phyloP scores from a whole-genome alignment of 2,797 vertebrate species.

The Sphenodon punctatus region DNA sequence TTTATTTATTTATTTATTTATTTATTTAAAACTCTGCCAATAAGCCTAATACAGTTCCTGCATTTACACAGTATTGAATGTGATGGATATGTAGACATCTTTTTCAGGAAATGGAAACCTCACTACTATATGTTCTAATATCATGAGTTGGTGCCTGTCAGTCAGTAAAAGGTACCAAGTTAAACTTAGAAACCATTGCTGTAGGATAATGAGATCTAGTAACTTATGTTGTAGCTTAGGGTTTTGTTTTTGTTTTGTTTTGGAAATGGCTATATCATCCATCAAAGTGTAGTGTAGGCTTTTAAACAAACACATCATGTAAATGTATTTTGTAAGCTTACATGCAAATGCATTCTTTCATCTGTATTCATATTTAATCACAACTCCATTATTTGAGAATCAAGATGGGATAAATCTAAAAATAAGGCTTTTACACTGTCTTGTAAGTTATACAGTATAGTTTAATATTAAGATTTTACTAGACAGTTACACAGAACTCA shows the following conservation, averaged over 20 bases:
- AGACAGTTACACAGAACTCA: conserved; percentile 64
- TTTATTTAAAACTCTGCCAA: neutral
- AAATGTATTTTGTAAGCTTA: conserved; percentile 28
- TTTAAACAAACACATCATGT: conserved; percentile 32
- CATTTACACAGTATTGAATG: neutral
- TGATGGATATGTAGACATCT: neutral
- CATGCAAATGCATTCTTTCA: conserved; percentile 16
- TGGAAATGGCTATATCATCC: conserved; percentile 42
- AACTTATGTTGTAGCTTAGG: conserved; percentile 48
- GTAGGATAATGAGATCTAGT: conserved; percentile 48
- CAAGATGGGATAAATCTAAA: conserved; percentile 19
- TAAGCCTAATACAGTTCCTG: neutral
- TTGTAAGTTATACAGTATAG: conserved; percentile 26
- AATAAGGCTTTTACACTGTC: conserved; percentile 33
- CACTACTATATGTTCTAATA: neutral
- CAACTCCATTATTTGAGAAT: conserved; percentile 41
- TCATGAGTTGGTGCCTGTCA: neutral
- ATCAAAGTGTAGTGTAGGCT: conserved; percentile 26
- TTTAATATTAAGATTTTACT: conserved; percentile 66
- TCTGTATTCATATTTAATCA: conserved; percentile 43
- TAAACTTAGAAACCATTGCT: conserved; percentile 44
- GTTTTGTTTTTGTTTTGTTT: too few species aligned
- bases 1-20: too few species aligned
- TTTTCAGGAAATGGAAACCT: neutral
- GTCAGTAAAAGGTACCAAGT: neutral